Conservation (phyloP, 2,888 invertebrate species). For the Trissolcus brochymenae region DNA sequence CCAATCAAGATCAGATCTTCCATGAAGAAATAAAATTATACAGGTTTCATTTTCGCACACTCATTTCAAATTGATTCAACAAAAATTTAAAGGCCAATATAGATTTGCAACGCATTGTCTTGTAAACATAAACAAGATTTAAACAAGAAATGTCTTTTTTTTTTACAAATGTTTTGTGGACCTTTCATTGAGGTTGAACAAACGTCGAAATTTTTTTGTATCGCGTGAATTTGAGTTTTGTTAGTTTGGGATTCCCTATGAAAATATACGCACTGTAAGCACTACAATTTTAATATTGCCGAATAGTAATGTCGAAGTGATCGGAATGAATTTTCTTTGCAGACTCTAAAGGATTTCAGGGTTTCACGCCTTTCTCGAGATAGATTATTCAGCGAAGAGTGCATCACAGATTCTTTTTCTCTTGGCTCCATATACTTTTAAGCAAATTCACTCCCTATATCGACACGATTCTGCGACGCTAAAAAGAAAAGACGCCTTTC, state of each 20-base stretch:
- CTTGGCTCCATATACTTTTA: slow-evolving; percentile 59
- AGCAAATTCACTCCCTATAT: slow-evolving; percentile 60
- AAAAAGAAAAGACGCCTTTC: slow-evolving; percentile 59
- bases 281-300: slow-evolving; percentile 49
- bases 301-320: slow-evolving; percentile 49
- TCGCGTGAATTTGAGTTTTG: neutral
- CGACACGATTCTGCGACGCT: slow-evolving; percentile 56
- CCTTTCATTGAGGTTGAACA: too few relatives aligned
- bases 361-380: slow-evolving; percentile 52
- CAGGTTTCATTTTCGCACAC: neutral
- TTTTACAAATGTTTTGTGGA: too few relatives aligned
- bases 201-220: neutral
- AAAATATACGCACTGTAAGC: slow-evolving; percentile 32
- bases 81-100: too few relatives aligned
- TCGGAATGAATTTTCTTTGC: slow-evolving; percentile 59
- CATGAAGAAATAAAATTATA: slow-evolving; percentile 27
- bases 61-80: too few relatives aligned
- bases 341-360: slow-evolving; percentile 56
- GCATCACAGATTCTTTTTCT: slow-evolving; percentile 59
- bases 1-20: slow-evolving; percentile 48
- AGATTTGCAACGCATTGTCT: too few relatives aligned
- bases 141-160: too few relatives aligned
- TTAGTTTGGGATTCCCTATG: slow-evolving; percentile 15
- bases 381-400: slow-evolving; percentile 61
- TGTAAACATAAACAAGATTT: too few relatives aligned